Base-by-base conservation (phyloP, 1,140 invertebrate genomes). In the Helicoverpa armigera region DNA sequence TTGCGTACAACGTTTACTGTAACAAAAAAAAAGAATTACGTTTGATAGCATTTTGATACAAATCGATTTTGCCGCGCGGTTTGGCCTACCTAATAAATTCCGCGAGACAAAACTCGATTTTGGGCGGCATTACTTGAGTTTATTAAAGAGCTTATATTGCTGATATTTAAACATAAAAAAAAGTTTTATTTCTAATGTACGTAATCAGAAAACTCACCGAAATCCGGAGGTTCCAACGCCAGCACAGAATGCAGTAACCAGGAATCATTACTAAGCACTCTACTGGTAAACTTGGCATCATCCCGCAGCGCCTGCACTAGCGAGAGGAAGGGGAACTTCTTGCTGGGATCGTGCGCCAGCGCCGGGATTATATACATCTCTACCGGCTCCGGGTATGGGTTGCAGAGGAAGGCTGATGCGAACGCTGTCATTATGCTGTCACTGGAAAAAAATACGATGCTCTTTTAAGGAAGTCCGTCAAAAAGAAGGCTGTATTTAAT, bases 191-290 rank as follows among this genome's bases (percentile, higher is more conserved):
- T n/a, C n/a, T n/a, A n/a, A n/a, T n/a, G 31, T 35, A 35, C 4
- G 2, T 35, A 35, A 35, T 35, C n/a, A n/a, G 31, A 35, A 63
- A 23, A 13, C 95, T 96, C 90, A 96, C 96, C 95, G 89, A 96
- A 96, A 85, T 96, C 95, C 56, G 91, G 87, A 3, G 96, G 96
- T 92, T 98, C 97, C 31, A 98, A 88, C 3, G 96, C 94, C 23
- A 98, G 89, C 7, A 98, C 92, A 23, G 96, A 96, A 93, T 95
- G 94, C 63, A 95, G 80, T 51, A 95, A 85, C 94, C 94, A 95
- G 0, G 94, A 94, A 61, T 94, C 92, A 83, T 94, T 95, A 13
- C 84, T 72, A 35, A 95, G 72, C 53, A 87, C 86, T 61, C 87
- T 87, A 77, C 82, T 85, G 65, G 79, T 76, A 79, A 89, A 91